Evolutionary conservation across 2,888 invertebrate species (phyloP).

Genomic region (Sarcophaga rosellei): DNA sequence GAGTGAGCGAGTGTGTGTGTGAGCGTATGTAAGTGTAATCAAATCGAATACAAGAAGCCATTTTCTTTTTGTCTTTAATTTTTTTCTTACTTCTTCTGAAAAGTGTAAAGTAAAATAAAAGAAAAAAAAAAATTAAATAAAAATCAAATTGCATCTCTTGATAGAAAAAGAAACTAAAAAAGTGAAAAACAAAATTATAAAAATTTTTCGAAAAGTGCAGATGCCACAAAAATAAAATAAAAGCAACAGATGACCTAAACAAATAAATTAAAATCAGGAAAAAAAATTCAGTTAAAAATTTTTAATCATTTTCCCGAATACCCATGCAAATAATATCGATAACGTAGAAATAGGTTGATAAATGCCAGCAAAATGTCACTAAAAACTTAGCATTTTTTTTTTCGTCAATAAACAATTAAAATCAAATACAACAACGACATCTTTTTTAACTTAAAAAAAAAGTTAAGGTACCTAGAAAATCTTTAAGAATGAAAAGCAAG

Average conservation of each 20-base stretch:
- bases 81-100: slow-evolving; percentile 12
- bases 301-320: not conserved
- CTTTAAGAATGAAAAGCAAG: slow-evolving; percentile 7
- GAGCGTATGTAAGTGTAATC: not conserved
- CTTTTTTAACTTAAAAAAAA: not conserved
- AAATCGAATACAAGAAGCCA: slow-evolving; percentile 60
- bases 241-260: slow-evolving; percentile 56
- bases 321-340: too few relatives aligned
- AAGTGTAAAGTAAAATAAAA: not conserved
- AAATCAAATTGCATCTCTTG: not conserved
- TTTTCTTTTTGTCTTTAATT: slow-evolving; percentile 57
- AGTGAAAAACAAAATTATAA: slow-evolving; percentile 23
- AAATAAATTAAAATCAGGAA: slow-evolving; percentile 4
- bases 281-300: slow-evolving; percentile 24
- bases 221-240: slow-evolving; percentile 32
- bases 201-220: not conserved
- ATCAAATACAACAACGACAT: not conserved
- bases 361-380: slow-evolving; percentile 49
- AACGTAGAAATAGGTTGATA: not conserved
- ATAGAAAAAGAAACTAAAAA: not conserved
- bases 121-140: too few relatives aligned
- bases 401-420: not conserved
- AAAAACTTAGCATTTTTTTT: slow-evolving; percentile 56
- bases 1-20: slow-evolving; percentile 17
- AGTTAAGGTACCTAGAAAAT: not conserved